Evolutionary conservation across 2,797 vertebrate species (phyloP).

Genomic region (Danio jaintianensis): DNA sequence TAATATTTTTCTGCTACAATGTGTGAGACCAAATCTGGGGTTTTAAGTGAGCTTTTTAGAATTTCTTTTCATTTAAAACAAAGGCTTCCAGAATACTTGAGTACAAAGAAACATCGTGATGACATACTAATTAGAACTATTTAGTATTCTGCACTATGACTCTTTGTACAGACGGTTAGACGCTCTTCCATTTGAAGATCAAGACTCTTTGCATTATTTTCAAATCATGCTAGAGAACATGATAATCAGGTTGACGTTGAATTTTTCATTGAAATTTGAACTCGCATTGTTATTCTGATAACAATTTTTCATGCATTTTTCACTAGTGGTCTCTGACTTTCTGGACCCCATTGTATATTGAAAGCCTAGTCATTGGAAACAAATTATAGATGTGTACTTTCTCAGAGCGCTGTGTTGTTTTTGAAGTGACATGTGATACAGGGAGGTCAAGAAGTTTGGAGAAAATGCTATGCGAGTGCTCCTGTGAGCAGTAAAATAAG

Average conservation of each 20-base stretch:
- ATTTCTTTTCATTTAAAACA: not conserved
- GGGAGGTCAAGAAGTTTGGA: constrained; percentile 60
- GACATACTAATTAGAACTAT: too few species aligned
- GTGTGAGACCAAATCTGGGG: not conserved
- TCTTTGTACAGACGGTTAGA: not conserved
- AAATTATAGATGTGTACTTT: constrained; percentile 60
- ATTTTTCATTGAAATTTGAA: too few species aligned
- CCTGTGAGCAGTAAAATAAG: constrained; percentile 64
- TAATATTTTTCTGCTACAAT: not conserved
- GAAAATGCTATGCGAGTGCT: constrained; percentile 68
- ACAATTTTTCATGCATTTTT: constrained; percentile 2
- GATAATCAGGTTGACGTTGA: not conserved
- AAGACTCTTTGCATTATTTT: not conserved
- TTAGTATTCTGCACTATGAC: not conserved
- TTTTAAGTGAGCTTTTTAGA: not conserved
- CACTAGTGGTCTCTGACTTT: not conserved
- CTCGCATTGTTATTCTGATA: not conserved
- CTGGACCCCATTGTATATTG: constrained; percentile 27
- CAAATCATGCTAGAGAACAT: not conserved
- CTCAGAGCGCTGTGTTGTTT: constrained; percentile 63
- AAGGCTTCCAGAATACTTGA: too few species aligned
- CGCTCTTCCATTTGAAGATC: not conserved
- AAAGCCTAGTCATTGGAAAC: constrained; percentile 52
- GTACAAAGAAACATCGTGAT: not conserved
- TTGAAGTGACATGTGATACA: constrained; percentile 73